Percentiles rank a stretch among this genome's conserved stretches.
phyloP scores from a whole-genome alignment of 1,140 invertebrate species.

The Helicoverpa armigera region DNA sequence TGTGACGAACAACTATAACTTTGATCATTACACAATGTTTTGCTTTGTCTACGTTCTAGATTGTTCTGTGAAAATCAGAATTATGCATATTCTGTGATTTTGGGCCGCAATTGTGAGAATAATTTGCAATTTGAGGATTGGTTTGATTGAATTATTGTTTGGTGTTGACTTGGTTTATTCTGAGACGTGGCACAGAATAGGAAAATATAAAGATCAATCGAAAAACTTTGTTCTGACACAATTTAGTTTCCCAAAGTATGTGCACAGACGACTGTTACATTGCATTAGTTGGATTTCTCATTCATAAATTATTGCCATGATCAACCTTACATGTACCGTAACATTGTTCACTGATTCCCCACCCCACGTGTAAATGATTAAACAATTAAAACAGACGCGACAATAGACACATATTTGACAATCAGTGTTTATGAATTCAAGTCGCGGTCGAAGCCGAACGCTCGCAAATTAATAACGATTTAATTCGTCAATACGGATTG shows the following conservation, averaged over 20 bases:
- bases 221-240: too few relatives aligned
- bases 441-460: slow-evolving; percentile 12
- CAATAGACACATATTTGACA: slow-evolving; percentile 15
- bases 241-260: too few relatives aligned
- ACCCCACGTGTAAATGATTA: slow-evolving; percentile 7
- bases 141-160: slow-evolving; percentile 21
- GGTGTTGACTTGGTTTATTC: background rate
- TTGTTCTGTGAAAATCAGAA: slow-evolving; percentile 48
- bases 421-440: slow-evolving; percentile 46
- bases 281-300: too few relatives aligned
- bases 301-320: too few relatives aligned
- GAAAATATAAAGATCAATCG: too few relatives aligned
- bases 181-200: background rate
- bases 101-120: slow-evolving; percentile 29
- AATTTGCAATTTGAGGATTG: slow-evolving; percentile 27
- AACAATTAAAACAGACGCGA: slow-evolving; percentile 21
- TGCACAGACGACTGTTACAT: too few relatives aligned
- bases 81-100: slow-evolving; percentile 42
- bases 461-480: slow-evolving; percentile 52
- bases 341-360: background rate
- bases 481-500: slow-evolving; percentile 47
- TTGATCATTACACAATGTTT: slow-evolving; percentile 54
- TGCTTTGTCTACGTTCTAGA: slow-evolving; percentile 46
- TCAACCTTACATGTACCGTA: too few relatives aligned
- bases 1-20: slow-evolving; percentile 54